phyloP scores from a whole-genome alignment of 92 coral and sea anemone species.

The Heliopora coerulea region DNA sequence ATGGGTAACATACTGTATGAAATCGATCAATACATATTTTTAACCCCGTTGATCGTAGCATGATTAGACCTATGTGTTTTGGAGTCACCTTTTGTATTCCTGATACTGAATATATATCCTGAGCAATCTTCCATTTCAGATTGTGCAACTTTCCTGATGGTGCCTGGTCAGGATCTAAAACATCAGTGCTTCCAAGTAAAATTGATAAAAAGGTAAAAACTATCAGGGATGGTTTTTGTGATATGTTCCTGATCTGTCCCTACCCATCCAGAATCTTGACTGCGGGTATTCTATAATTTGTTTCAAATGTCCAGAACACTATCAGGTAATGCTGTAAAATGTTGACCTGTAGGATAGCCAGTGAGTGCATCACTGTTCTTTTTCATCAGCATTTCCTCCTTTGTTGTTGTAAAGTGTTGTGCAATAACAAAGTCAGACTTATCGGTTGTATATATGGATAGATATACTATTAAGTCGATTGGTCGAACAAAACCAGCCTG shows the following conservation, averaged over 20 bases:
- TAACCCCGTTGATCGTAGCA: conserved; percentile 67
- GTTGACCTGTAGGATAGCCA: neutral
- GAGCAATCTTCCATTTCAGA: conserved; percentile 47
- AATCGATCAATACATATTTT: conserved; percentile 57
- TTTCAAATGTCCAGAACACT: conserved; percentile 46
- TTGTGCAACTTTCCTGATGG: conserved; percentile 4
- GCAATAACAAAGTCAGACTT: neutral
- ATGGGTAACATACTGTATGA: conserved; percentile 41
- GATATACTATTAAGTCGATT: too few species aligned
- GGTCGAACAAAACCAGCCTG: neutral
- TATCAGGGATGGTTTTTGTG: conserved; percentile 52
- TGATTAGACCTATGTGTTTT: conserved; percentile 61
- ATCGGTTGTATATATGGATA: neutral
- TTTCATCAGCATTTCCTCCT: neutral
- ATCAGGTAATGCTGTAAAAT: conserved; percentile 33
- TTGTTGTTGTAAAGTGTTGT: neutral
- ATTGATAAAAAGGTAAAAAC: conserved; percentile 53
- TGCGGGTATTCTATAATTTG: conserved; percentile 34
- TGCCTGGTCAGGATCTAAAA: neutral
- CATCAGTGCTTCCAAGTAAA: conserved; percentile 43
- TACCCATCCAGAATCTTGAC: conserved; percentile 41
- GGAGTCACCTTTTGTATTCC: conserved; percentile 52
- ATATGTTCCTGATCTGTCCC: conserved; percentile 26
- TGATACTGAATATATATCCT: conserved; percentile 55
- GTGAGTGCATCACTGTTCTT: neutral